These are phyloP conservation scores for Trichacis sp. DNA, from an alignment of 2,888 invertebrate genomes.

Conservation along the genomic window DNA sequence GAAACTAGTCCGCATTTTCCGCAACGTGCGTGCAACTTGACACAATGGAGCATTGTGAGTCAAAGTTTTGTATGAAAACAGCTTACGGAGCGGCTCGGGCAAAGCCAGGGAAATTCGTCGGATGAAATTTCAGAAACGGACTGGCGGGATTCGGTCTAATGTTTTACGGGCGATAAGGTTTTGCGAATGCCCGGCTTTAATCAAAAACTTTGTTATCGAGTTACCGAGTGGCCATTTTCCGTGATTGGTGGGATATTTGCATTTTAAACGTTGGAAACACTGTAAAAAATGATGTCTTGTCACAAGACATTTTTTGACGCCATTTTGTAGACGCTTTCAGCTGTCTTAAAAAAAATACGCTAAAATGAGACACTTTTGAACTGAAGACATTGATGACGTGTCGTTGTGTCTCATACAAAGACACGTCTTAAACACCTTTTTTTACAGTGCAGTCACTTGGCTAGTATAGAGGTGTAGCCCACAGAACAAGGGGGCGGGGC, in stretches of 20 bases:
- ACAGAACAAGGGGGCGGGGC: too few species aligned
- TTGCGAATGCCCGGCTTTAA: slow-evolving; percentile 18
- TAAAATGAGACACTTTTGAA: too few species aligned
- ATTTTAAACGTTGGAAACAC: neutral
- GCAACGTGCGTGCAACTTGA: slow-evolving; percentile 29
- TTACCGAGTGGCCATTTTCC: slow-evolving; percentile 3
- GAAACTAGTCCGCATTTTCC: slow-evolving; percentile 36
- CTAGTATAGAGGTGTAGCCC: too few species aligned
- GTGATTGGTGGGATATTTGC: neutral
- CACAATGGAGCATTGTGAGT: slow-evolving; percentile 38
- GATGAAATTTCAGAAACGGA: slow-evolving; percentile 43
- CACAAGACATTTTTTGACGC: too few species aligned
- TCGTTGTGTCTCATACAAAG: too few species aligned
- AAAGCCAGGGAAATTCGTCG: slow-evolving; percentile 36
- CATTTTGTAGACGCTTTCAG: too few species aligned
- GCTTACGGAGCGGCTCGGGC: slow-evolving; percentile 50
- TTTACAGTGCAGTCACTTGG: too few species aligned
- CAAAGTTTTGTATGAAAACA: slow-evolving; percentile 55
- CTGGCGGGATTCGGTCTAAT: slow-evolving; percentile 31
- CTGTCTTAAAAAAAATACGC: too few species aligned
- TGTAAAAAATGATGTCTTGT: too few species aligned
- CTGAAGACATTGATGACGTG: too few species aligned
- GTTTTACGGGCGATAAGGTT: slow-evolving; percentile 24
- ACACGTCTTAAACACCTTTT: too few species aligned
- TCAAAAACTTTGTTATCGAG: neutral